These are phyloP conservation scores for Spea hammondii DNA, from an alignment of 2,797 vertebrate species.

Conservation along the genomic window DNA sequence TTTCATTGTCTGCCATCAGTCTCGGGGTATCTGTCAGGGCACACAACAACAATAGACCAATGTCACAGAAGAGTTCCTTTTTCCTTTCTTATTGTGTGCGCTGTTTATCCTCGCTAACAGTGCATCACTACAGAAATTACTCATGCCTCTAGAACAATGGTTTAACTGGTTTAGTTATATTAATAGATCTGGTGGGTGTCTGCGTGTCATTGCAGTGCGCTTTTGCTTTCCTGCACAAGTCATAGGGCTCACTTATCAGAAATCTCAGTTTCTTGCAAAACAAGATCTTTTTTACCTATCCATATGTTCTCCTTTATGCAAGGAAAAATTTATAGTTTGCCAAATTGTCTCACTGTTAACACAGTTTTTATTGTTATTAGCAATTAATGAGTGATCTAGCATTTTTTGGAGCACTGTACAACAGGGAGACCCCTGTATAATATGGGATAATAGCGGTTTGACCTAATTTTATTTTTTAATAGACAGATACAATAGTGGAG, in stretches of 20 bases:
- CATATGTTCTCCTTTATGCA: no score
- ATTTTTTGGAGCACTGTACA: no score
- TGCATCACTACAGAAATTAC: constrained; percentile 34
- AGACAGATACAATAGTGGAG: no score
- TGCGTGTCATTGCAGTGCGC: constrained; percentile 16
- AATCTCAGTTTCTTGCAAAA: background rate
- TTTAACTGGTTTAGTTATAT: constrained; percentile 16
- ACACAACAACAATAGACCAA: background rate
- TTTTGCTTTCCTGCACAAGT: constrained; percentile 16
- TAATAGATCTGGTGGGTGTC: constrained; percentile 42
- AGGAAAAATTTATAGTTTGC: no score
- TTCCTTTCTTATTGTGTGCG: constrained; percentile 9
- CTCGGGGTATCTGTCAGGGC: constrained; percentile 26
- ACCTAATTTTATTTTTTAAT: no score
- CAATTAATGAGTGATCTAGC: no score
- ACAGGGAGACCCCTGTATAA: no score
- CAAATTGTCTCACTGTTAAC: no score
- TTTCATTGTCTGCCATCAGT: constrained; percentile 28
- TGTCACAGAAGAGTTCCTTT: background rate
- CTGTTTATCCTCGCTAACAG: constrained; percentile 25
- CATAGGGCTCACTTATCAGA: constrained; percentile 13
- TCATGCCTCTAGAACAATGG: constrained; percentile 29
- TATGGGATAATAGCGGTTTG: no score
- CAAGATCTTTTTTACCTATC: no score
- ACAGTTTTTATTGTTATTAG: no score